Percentiles rank a stretch among this genome's conserved stretches.
These are phyloP conservation scores for Dryobates pubescens DNA, from an alignment of 2,797 vertebrate genomes.

Conservation along the genomic window DNA sequence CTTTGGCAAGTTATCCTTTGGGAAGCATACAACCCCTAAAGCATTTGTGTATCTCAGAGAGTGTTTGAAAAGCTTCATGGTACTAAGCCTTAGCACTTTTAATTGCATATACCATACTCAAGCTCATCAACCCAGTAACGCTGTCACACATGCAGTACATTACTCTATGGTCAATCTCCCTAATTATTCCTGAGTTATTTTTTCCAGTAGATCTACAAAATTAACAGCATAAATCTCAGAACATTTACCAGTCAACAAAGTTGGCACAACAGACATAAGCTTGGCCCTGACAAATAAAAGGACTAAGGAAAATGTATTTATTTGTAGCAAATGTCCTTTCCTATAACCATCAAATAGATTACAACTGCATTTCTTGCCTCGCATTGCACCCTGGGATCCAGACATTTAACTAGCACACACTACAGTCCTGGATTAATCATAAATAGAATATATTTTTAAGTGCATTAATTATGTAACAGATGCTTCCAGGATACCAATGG, in stretches of 20 bases:
- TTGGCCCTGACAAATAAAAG: conserved; percentile 62
- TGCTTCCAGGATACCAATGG: conserved; percentile 68
- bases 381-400: conserved; percentile 62
- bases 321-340: conserved; percentile 63
- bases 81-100: conserved; percentile 49
- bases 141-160: conserved; percentile 22
- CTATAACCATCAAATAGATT: conserved; percentile 52
- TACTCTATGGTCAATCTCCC: conserved; percentile 66
- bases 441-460: conserved; percentile 72
- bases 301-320: conserved; percentile 61
- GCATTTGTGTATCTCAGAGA: background rate
- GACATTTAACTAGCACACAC: conserved; percentile 65
- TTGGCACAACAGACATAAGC: conserved; percentile 54
- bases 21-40: conserved; percentile 51
- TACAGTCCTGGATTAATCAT: conserved; percentile 63
- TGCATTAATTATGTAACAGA: conserved; percentile 72
- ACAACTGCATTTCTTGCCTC: conserved; percentile 23
- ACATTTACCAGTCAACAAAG: conserved; percentile 63
- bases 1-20: conserved; percentile 53
- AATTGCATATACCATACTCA: conserved; percentile 39
- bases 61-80: conserved; percentile 45
- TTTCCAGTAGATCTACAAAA: conserved; percentile 58
- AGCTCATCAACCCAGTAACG: conserved; percentile 1
- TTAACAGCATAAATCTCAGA: conserved; percentile 51
- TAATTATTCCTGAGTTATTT: conserved; percentile 70